Percentiles rank a stretch among this genome's conserved stretches.
Evolutionary conservation across 2,797 vertebrate species (phyloP).

Genomic region (Sebastes hubbsi): DNA sequence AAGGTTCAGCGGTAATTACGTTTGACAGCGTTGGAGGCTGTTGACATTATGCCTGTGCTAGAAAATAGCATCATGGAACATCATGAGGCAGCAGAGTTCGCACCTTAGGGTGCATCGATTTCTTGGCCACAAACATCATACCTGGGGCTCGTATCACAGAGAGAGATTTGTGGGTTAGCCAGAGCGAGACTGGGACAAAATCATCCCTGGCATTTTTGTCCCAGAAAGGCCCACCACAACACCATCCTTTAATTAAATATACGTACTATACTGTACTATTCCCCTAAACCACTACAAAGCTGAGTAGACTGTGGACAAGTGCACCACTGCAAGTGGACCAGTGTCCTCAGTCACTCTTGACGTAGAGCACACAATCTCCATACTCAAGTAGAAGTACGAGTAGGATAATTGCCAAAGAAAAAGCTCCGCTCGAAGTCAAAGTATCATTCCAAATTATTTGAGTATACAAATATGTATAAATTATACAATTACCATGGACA

Average conservation of each 20-base stretch:
- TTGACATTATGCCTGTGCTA: neutral
- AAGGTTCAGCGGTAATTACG: neutral
- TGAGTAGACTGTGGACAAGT: neutral
- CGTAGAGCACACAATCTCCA: neutral
- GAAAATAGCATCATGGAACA: neutral
- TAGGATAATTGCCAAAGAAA: neutral
- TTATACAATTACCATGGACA: neutral
- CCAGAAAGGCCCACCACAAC: neutral
- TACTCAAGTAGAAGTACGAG: neutral
- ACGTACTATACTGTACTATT: neutral
- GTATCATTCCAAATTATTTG: neutral
- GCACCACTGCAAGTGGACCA: too few species aligned
- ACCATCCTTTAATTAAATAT: neutral
- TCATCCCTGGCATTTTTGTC: neutral
- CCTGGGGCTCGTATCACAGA: neutral
- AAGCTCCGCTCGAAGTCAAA: too few species aligned
- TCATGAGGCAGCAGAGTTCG: neutral
- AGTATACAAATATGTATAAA: neutral
- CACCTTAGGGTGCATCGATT: neutral
- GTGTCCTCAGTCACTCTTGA: too few species aligned
- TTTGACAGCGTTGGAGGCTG: neutral
- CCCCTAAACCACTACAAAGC: neutral
- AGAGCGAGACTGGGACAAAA: neutral
- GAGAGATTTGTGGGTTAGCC: neutral
- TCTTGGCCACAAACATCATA: neutral